These are phyloP conservation scores for Hirtodrosophila cameraria DNA, from an alignment of 2,888 invertebrate genomes.

Conservation along the genomic window DNA sequence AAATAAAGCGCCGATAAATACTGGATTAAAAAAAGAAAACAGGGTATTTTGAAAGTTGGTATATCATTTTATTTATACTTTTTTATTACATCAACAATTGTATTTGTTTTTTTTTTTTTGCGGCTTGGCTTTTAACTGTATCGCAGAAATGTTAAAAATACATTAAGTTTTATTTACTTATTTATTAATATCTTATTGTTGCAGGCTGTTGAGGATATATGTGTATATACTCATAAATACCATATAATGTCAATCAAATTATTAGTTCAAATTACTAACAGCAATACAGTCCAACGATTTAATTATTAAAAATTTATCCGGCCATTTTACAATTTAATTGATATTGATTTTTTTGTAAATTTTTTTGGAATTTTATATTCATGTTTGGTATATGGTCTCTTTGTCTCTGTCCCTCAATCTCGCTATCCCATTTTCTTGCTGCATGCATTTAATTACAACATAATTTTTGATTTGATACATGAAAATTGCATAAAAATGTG, in stretches of 20 bases:
- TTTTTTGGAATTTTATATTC: neutral
- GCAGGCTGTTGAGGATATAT: too few relatives aligned
- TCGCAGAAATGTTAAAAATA: constrained; percentile 15
- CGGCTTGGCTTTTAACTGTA: neutral
- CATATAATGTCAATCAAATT: too few relatives aligned
- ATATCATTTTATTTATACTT: constrained; percentile 1
- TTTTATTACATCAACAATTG: constrained; percentile 35
- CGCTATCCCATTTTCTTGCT: neutral
- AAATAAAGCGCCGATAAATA: too few relatives aligned
- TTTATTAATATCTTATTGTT: constrained; percentile 6
- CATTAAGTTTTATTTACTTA: constrained; percentile 12
- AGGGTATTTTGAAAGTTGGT: constrained; percentile 21
- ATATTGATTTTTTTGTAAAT: too few relatives aligned
- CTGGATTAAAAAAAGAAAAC: too few relatives aligned
- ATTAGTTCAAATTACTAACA: too few relatives aligned
- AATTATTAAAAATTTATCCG: too few relatives aligned
- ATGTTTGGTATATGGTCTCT: neutral
- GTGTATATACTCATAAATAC: too few relatives aligned
- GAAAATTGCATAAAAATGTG: constrained; percentile 44
- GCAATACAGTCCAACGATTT: too few relatives aligned
- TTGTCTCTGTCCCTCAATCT: neutral
- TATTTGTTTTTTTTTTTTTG: constrained; percentile 1
- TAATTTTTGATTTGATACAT: constrained; percentile 70
- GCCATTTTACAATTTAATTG: too few relatives aligned
- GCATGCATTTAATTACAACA: constrained; percentile 65